phyloP scores from a whole-genome alignment of 2,797 vertebrate genomes.

The Centroberyx gerrardi region DNA sequence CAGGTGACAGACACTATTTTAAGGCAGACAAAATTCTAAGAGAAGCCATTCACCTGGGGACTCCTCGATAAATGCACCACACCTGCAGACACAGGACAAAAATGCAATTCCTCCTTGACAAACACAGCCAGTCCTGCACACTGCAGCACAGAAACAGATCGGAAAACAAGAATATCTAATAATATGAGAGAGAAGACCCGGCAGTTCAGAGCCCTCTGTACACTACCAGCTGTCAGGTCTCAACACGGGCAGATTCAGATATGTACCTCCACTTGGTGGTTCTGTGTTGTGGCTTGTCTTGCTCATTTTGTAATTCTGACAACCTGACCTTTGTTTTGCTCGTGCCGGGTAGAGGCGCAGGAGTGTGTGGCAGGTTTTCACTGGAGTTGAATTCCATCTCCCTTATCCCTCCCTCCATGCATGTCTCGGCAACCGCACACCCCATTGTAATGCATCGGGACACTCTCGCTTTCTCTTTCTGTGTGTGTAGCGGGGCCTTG shows the following conservation, averaged over 20 bases:
- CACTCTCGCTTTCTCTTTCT: conserved; percentile 28
- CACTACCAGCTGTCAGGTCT: neutral
- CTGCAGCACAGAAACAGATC: neutral
- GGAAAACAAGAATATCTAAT: neutral
- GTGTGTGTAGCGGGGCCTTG: neutral
- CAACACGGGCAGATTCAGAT: neutral
- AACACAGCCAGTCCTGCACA: neutral
- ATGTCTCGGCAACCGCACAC: conserved; percentile 55
- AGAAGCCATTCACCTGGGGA: neutral
- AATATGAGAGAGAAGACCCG: neutral
- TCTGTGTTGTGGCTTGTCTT: conserved; percentile 50
- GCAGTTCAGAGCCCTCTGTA: conserved; percentile 1
- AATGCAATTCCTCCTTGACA: neutral
- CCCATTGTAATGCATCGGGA: conserved; percentile 5
- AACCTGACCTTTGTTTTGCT: conserved; percentile 45
- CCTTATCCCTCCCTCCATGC: conserved; percentile 53
- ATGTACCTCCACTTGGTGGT: conserved; percentile 1
- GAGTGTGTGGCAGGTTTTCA: conserved; percentile 65
- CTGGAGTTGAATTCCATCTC: conserved; percentile 67
- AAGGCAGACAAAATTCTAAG: neutral
- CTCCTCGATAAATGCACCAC: neutral
- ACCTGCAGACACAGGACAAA: neutral
- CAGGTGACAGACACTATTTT: neutral
- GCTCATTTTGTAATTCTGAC: conserved; percentile 56
- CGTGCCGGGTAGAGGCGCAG: conserved; percentile 15